Percentiles rank a stretch among this genome's conserved stretches.
phyloP scores from a whole-genome alignment of 2,888 invertebrate genomes.

The Agrotis puta region DNA sequence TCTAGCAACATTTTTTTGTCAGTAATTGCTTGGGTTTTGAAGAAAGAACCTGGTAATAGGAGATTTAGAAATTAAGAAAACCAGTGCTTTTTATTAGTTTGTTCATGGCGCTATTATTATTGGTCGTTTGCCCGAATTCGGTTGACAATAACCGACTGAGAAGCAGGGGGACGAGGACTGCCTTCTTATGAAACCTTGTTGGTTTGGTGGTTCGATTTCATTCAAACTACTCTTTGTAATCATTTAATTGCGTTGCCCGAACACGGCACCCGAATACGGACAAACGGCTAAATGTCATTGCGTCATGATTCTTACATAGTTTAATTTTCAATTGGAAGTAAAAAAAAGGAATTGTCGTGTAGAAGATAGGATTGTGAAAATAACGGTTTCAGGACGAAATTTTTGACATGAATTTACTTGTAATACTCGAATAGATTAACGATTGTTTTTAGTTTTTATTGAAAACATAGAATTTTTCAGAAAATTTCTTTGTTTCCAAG shows the following conservation, averaged over 20 bases:
- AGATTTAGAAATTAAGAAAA: constrained; percentile 23
- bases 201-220: no score
- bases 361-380: constrained; percentile 6
- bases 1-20: constrained; percentile 29
- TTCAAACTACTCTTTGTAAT: no score
- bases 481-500: neutral
- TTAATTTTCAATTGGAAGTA: constrained; percentile 27
- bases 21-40: constrained; percentile 27
- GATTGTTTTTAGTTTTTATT: constrained; percentile 1
- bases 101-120: neutral
- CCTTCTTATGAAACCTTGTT: no score
- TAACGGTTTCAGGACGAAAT: constrained; percentile 12
- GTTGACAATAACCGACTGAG: no score
- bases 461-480: neutral
- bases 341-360: neutral
- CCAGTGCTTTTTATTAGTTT: constrained; percentile 51
- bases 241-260: no score
- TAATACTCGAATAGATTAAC: constrained; percentile 27
- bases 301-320: neutral
- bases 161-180: no score
- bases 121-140: no score
- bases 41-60: constrained; percentile 21
- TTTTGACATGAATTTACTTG: constrained; percentile 5
- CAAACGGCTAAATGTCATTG: no score
- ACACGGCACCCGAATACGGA: no score